Base-by-base conservation (phyloP, 2,888 invertebrate species). In the Standfussiana lucernea region DNA sequence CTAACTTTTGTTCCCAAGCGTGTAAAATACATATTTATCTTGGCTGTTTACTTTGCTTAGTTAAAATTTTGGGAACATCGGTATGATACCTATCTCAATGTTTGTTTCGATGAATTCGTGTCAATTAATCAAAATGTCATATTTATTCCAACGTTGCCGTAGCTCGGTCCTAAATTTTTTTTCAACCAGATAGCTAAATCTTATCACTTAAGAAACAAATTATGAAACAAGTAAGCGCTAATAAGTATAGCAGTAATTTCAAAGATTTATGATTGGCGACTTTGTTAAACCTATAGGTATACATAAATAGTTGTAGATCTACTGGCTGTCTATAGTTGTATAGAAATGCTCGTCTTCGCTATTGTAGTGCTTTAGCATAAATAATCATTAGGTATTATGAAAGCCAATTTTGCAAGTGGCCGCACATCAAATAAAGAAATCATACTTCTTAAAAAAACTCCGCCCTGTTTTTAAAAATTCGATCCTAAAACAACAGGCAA, bases 21-120 rank as follows among this genome's bases (percentile, higher is more conserved):
- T 47, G 71, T 80, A 42, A 66, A 80, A 64, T 59, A 75, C 56
- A 65, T 79, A 56, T 72, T 75, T 71, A 50, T 56, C 37, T 64
- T n/a, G 45, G 0, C 28, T 74, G 28, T 78, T 65, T 65, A 40
- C 21, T 68, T 72, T 4, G 32, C n/a, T 24, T 35, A 21, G 28
- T 79, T 56, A 24, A 35, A 35, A 72, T 28, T 59, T 59, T 59
- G 0, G 40, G 18, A 61, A 47, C 21, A n/a, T 45, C 8, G 2
- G 2, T 6, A 13, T 21, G 21, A 53, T 45, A 74, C 79, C 65
- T 35, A 13, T n/a, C n/a, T n/a, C n/a, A 64, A 35, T 56, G 15
- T 28, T 80, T 50, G 13, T 32, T 64, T 69, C 32, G 18, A 74
- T 45, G 7, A 66, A 66, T 69, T 59, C 10, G 10, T 64, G 24